Percentiles rank a stretch among this genome's conserved stretches.
Evolutionary conservation across 2,888 invertebrate genomes (phyloP).

Genomic region (Polylopha cassiicola): DNA sequence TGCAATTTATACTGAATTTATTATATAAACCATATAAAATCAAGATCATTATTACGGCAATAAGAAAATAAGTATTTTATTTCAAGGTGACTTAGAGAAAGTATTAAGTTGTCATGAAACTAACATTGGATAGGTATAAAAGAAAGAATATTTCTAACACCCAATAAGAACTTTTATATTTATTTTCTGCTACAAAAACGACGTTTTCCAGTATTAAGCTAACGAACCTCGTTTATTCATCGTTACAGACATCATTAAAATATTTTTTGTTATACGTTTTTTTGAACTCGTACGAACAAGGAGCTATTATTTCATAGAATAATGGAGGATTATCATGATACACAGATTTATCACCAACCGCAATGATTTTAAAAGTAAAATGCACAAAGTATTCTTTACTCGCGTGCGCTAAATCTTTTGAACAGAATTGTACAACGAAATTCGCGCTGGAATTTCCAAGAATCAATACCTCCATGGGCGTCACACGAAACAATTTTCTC

Average conservation of each 20-base stretch:
- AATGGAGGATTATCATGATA: slow-evolving; percentile 50
- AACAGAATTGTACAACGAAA: slow-evolving; percentile 46
- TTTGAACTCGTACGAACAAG: slow-evolving; percentile 13
- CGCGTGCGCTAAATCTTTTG: slow-evolving; percentile 30
- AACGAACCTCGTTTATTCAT: slow-evolving; percentile 2
- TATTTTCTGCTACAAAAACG: no score
- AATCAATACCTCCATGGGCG: slow-evolving; percentile 44
- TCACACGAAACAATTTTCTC: slow-evolving; percentile 47
- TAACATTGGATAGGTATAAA: no score
- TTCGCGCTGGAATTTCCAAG: slow-evolving; percentile 31
- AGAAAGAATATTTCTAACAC: no score
- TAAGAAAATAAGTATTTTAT: no score
- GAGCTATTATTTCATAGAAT: slow-evolving; percentile 48
- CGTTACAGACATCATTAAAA: no score
- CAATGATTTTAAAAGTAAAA: slow-evolving; percentile 55
- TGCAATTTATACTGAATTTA: no score
- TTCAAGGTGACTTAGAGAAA: no score
- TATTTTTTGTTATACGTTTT: slow-evolving; percentile 4
- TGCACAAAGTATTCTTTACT: slow-evolving; percentile 40
- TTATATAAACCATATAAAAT: no score
- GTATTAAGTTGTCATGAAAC: no score
- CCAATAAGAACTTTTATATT: no score
- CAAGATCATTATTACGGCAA: no score
- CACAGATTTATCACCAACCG: slow-evolving; percentile 40
- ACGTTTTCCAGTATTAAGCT: background rate